phyloP scores from a whole-genome alignment of 1,140 invertebrate species.

The Drosophila orosa region DNA sequence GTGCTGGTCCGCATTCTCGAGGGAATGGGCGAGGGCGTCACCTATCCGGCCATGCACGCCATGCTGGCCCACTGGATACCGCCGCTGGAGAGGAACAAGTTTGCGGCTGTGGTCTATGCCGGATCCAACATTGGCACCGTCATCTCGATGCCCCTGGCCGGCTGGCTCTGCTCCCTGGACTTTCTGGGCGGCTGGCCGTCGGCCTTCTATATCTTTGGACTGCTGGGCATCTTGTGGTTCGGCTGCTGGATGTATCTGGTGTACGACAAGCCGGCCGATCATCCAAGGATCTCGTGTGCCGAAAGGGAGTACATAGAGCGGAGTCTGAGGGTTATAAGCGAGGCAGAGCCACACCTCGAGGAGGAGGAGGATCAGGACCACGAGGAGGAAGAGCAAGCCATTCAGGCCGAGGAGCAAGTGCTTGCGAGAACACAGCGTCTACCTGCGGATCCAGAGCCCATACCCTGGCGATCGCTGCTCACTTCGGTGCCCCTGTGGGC shows the following conservation, averaged over 20 bases:
- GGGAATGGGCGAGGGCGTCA: constrained; percentile 94
- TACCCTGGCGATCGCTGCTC: constrained; percentile 92
- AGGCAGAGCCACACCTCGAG: neutral
- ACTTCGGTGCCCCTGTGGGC: constrained; percentile 95
- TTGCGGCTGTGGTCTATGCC: constrained; percentile 91
- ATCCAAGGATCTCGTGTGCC: constrained; percentile 91
- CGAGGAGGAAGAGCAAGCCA: neutral
- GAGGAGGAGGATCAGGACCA: constrained; percentile 60
- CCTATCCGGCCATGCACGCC: constrained; percentile 92
- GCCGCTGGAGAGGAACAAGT: constrained; percentile 91
- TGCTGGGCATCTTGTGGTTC: constrained; percentile 92
- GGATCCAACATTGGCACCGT: constrained; percentile 90
- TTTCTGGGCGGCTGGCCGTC: constrained; percentile 90
- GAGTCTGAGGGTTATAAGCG: constrained; percentile 78
- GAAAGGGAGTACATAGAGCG: constrained; percentile 89
- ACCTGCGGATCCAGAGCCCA: constrained; percentile 13
- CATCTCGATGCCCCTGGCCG: constrained; percentile 90
- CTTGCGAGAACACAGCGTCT: neutral
- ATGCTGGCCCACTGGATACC: constrained; percentile 93
- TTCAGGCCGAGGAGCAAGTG: constrained; percentile 4
- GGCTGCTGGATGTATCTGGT: constrained; percentile 89
- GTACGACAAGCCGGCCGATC: constrained; percentile 90
- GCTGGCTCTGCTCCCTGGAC: constrained; percentile 89
- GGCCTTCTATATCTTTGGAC: constrained; percentile 92
- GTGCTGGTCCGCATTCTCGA: constrained; percentile 91